phyloP scores from a whole-genome alignment of 2,113 vertebrate species.

The Columba janthina region DNA sequence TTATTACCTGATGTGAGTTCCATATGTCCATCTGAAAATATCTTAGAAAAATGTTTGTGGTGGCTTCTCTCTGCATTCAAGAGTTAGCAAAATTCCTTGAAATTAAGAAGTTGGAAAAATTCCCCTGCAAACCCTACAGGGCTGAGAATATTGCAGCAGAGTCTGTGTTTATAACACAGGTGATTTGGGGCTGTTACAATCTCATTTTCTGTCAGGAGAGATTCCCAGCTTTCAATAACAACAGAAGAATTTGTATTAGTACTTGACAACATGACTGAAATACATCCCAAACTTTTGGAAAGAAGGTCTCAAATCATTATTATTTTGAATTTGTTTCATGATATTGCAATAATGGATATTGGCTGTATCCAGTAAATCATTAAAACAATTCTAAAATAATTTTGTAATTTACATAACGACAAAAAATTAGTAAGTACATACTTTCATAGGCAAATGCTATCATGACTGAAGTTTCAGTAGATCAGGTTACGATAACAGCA shows the following conservation, averaged over 20 bases:
- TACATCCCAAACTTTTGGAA: not conserved
- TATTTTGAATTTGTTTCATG: not conserved
- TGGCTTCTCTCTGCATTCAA: not conserved
- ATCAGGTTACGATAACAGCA: not conserved
- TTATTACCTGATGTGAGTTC: not conserved
- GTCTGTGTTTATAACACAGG: not conserved
- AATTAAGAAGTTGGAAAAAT: not conserved
- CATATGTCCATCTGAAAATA: not conserved
- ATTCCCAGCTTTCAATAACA: not conserved
- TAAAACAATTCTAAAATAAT: not conserved
- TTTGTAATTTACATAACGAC: not conserved
- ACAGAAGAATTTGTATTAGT: not conserved
- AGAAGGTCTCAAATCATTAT: not conserved
- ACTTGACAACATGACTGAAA: not conserved
- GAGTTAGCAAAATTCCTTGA: not conserved
- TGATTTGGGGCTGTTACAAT: not conserved
- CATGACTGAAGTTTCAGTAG: not conserved
- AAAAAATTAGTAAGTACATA: not conserved
- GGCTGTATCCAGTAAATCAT: not conserved
- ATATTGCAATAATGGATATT: not conserved
- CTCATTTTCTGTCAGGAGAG: not conserved
- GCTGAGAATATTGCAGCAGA: not conserved
- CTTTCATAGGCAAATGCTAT: not conserved
- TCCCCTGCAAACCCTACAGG: not conserved
- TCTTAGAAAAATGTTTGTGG: not conserved